phyloP scores from a whole-genome alignment of 1,140 invertebrate genomes.

The Chironomus striatipennis region DNA sequence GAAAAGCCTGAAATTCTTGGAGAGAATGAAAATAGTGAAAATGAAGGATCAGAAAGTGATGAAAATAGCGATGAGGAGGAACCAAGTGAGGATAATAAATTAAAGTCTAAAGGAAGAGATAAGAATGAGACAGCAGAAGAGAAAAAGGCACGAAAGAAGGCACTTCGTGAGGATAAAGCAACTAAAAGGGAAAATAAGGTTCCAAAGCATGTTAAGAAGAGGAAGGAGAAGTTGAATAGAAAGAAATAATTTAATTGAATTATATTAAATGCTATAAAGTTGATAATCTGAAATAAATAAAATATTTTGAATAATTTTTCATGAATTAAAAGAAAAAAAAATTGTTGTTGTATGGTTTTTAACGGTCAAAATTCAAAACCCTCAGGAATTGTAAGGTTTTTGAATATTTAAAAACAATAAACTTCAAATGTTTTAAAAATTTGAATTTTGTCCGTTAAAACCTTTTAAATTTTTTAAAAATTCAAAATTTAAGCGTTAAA shows the following conservation, averaged over 20 bases:
- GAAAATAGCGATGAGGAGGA: slow-evolving; percentile 37
- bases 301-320: no score
- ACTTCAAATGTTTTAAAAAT: no score
- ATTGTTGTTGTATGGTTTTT: no score
- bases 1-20: slow-evolving; percentile 46
- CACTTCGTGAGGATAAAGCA: slow-evolving; percentile 75
- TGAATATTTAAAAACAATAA: no score
- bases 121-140: slow-evolving; percentile 79
- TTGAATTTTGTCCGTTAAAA: no score
- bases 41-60: slow-evolving; percentile 40
- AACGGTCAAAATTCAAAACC: no score
- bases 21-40: slow-evolving; percentile 41
- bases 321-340: no score
- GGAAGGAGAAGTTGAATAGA: slow-evolving; percentile 57
- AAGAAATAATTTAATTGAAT: slow-evolving; percentile 34
- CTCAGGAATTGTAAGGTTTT: no score
- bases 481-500: no score
- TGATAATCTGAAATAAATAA: no score
- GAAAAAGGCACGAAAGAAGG: slow-evolving; percentile 78
- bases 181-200: slow-evolving; percentile 88
- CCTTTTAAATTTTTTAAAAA: no score
- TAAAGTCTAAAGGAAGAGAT: slow-evolving; percentile 62
- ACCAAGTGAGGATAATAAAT: slow-evolving; percentile 41
- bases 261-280: not conserved
- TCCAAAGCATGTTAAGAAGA: slow-evolving; percentile 94